Conservation (phyloP, 2,113 vertebrate genomes). For the Notiomystis cincta region DNA sequence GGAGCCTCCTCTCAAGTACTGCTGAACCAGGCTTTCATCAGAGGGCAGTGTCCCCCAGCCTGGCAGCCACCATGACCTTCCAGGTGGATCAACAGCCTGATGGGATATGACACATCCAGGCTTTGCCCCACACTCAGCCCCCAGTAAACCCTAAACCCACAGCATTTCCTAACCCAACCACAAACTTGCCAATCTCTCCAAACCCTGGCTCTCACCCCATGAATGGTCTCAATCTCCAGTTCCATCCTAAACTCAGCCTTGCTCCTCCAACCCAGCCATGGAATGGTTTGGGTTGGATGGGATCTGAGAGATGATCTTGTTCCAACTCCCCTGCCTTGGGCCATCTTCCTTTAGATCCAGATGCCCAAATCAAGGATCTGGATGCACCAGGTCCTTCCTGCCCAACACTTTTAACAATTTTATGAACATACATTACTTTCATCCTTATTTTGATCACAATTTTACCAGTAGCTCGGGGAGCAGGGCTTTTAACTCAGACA, state of each 20-base stretch:
- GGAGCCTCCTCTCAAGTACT: fast-evolving
- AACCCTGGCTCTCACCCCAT: not conserved
- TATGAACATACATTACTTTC: not conserved
- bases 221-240: not conserved
- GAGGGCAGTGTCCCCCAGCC: not conserved
- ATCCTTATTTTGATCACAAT: not conserved
- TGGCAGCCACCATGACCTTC: not conserved
- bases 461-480: not conserved
- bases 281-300: not conserved
- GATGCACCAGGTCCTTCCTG: not conserved
- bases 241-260: not conserved
- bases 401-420: not conserved
- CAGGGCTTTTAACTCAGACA: not conserved
- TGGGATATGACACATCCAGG: not conserved
- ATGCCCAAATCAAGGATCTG: not conserved
- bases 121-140: not conserved
- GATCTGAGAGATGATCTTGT: not conserved
- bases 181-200: not conserved
- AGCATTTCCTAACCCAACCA: not conserved
- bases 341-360: not conserved
- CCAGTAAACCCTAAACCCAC: not conserved
- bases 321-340: not conserved
- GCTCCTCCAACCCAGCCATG: not conserved
- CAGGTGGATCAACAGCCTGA: not conserved
- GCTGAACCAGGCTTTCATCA: not conserved